A percentile compares a stretch with the other conserved stretches of the same genome.
Evolutionary conservation across 1,140 invertebrate species (phyloP).

Genomic region (Carcinoscorpius rotundicauda): DNA sequence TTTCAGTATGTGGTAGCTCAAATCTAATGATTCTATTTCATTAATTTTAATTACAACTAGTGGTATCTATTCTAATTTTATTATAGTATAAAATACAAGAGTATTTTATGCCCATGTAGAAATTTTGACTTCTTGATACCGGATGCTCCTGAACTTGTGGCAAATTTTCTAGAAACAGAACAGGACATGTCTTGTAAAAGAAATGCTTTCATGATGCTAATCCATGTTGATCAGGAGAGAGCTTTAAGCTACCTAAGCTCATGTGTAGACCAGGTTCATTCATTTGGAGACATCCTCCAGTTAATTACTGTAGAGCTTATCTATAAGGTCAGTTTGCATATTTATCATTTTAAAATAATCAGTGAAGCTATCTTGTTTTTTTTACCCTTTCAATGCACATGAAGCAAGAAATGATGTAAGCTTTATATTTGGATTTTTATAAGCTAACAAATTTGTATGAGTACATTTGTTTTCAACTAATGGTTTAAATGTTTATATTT

Average conservation of each 20-base stretch:
- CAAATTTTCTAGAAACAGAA: constrained; percentile 86
- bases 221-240: constrained; percentile 84
- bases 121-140: constrained; percentile 98
- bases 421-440: too few relatives aligned
- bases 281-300: constrained; percentile 95
- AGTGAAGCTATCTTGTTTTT: neutral
- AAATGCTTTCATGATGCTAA: constrained; percentile 97
- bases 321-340: constrained; percentile 67
- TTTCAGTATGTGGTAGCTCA: too few relatives aligned
- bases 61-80: too few relatives aligned
- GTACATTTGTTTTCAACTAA: too few relatives aligned
- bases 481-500: too few relatives aligned
- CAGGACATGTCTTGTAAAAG: constrained; percentile 98
- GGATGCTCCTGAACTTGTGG: constrained; percentile 93
- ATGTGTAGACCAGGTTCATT: constrained; percentile 74
- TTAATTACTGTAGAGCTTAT: constrained; percentile 98
- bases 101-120: constrained; percentile 35
- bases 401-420: neutral
- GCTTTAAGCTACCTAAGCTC: constrained; percentile 85
- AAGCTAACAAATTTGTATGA: too few relatives aligned
- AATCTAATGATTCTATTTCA: too few relatives aligned
- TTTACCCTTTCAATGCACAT: constrained; percentile 6
- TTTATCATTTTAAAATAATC: constrained; percentile 5
- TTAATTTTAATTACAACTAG: too few relatives aligned
- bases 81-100: neutral